Evolutionary conservation across 2,888 invertebrate species (phyloP).

Genomic region (Apodemia zela): DNA sequence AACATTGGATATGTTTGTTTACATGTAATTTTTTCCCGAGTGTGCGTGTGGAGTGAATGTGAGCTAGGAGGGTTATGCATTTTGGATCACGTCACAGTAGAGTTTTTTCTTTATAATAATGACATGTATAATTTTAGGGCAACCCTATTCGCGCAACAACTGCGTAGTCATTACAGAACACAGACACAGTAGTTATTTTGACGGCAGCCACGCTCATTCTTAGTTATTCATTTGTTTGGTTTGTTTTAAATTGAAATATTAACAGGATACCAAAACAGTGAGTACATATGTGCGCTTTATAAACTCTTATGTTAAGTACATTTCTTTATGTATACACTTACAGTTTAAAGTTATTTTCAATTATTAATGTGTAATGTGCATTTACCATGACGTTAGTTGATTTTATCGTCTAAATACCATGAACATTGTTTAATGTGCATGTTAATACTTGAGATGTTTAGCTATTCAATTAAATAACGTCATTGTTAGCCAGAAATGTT

Average conservation of each 20-base stretch:
- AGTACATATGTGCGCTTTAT: neutral
- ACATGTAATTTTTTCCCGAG: too few species aligned
- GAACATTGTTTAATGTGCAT: conserved; percentile 3
- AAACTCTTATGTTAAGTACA: neutral
- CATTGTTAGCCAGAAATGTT: neutral
- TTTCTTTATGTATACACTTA: neutral
- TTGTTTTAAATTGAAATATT: conserved; percentile 3
- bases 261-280: neutral
- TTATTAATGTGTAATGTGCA: neutral
- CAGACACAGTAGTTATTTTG: conserved; percentile 15
- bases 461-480: neutral
- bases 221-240: conserved; percentile 3
- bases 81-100: too few species aligned
- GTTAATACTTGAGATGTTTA: neutral
- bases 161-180: conserved; percentile 12
- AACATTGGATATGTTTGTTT: too few species aligned
- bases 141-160: neutral
- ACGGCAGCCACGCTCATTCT: conserved; percentile 5
- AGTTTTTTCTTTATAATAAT: too few species aligned
- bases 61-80: too few species aligned
- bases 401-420: neutral
- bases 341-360: neutral
- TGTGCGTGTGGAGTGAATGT: too few species aligned
- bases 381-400: neutral
- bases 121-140: neutral